A percentile compares a stretch with the other conserved stretches of the same genome.
phyloP scores from a whole-genome alignment of 1,140 invertebrate genomes.

The Cyphomyrmex costatus region DNA sequence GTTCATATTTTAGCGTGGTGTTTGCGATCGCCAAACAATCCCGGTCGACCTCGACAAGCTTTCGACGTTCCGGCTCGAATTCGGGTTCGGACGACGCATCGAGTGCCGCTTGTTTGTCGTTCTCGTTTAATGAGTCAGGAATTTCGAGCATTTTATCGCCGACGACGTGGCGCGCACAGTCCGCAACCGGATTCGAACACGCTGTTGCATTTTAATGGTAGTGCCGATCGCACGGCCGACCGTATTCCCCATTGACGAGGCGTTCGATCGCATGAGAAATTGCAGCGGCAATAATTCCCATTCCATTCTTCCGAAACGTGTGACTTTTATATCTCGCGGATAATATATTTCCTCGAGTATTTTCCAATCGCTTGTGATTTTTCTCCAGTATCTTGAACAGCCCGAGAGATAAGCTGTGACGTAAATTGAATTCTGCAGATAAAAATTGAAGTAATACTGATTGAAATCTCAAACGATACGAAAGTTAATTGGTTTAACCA shows the following conservation, averaged over 20 bases:
- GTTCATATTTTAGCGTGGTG: conserved; percentile 73
- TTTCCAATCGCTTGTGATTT: conserved; percentile 49
- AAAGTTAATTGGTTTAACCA: conserved; percentile 36
- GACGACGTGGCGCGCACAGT: conserved; percentile 27
- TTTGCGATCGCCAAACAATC: conserved; percentile 76
- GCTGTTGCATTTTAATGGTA: conserved; percentile 71
- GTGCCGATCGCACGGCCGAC: conserved; percentile 27
- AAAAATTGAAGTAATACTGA: conserved; percentile 53
- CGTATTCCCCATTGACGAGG: conserved; percentile 29
- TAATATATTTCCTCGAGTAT: conserved; percentile 41
- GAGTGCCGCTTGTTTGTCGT: conserved; percentile 69
- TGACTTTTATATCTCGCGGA: neutral
- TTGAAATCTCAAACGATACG: conserved; percentile 45
- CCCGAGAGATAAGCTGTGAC: neutral
- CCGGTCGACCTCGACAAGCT: conserved; percentile 64
- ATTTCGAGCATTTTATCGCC: conserved; percentile 75
- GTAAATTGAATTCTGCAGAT: conserved; percentile 31
- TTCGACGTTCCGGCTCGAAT: conserved; percentile 26
- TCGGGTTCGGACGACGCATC: conserved; percentile 32
- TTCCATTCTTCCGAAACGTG: neutral
- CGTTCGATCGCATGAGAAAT: conserved; percentile 40
- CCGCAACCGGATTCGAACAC: conserved; percentile 59
- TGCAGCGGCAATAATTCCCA: conserved; percentile 10
- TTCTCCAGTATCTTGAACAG: conserved; percentile 16
- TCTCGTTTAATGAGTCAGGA: conserved; percentile 75